Base-by-base conservation (phyloP, 2,113 vertebrate species). In the Fukomys damarensis region DNA sequence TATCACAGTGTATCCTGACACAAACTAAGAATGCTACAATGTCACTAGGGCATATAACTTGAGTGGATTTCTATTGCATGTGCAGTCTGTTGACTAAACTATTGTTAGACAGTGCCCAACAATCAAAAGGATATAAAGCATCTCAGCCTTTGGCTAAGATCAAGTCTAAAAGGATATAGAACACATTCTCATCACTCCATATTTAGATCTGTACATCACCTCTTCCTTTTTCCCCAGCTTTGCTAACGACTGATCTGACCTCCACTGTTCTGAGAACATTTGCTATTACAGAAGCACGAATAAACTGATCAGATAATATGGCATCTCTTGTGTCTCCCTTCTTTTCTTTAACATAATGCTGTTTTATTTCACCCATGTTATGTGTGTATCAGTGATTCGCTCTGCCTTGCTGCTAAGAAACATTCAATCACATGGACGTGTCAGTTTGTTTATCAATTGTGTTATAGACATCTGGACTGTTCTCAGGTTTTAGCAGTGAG, bases 191-290 rank as follows among this genome's bases (percentile, higher is more conserved):
- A 66, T 82, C 19, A 35, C 38, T 92, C 65, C 0, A 3, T 26
- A 88, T 61, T n/a, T 70, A 32, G 16, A 11, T 66, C 63, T 68
- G 8, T 28, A 80, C 24, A 41, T 32, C 41, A 35, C 14, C 13
- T 19, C 5, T n/a, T 80, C 7, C 3, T 0, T 5, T 30, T 41
- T 43, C 20, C 32, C 54, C 3, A 70, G 7, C 7, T 7, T 0
- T 22, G 41, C 3, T 72, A 46, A 76, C 1, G 46, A 4, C 1
- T 35, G 54, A 41, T 70, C 11, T 85, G 30, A 68, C 56, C 46
- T 46, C 61, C 24, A 52, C 28, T 16, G 2, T 43, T 80, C 61
- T 38, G 9, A 28, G 43, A 79, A 8, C 20, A 68, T 12, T 52
- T 24, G 1, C 8, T 41, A 80, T 86, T 95, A 43, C 41, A 61